phyloP scores from a whole-genome alignment of 2,888 invertebrate genomes.

The Shargacucullia verbasci region DNA sequence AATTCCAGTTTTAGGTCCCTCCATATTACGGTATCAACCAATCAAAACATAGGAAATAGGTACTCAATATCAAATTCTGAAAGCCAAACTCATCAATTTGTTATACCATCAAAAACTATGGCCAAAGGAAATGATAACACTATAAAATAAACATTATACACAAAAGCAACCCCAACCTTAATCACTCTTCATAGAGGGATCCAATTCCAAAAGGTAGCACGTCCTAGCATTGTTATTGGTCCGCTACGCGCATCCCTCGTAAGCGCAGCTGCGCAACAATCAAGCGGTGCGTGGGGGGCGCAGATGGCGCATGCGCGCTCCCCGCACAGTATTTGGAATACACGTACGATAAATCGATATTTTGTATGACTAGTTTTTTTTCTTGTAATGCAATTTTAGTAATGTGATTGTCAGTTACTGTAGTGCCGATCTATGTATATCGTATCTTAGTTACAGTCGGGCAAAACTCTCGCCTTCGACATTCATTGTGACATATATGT shows the following conservation, averaged over 20 bases:
- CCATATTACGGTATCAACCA: too few species aligned
- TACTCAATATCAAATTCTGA: constrained; percentile 12
- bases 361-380: constrained; percentile 55
- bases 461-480: too few species aligned
- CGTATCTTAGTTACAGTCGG: too few species aligned
- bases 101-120: constrained; percentile 25
- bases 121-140: constrained; percentile 52
- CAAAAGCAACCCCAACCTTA: constrained; percentile 54
- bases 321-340: constrained; percentile 63
- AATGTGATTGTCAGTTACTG: too few species aligned
- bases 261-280: constrained; percentile 82
- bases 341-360: constrained; percentile 74
- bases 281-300: constrained; percentile 85
- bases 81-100: constrained; percentile 28
- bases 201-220: constrained; percentile 38
- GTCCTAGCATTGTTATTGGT: constrained; percentile 55
- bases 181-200: constrained; percentile 45
- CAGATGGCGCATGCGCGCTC: constrained; percentile 78
- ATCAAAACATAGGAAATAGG: constrained; percentile 18
- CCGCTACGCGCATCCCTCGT: constrained; percentile 65
- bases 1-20: too few species aligned
- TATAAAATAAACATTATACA: constrained; percentile 49
- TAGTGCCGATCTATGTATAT: too few species aligned
- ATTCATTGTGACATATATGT: too few species aligned
- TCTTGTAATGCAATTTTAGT: constrained; percentile 18